Percentiles rank a stretch among this genome's conserved stretches.
phyloP scores from a whole-genome alignment of 2,797 vertebrate species.

The Danionella dracula region DNA sequence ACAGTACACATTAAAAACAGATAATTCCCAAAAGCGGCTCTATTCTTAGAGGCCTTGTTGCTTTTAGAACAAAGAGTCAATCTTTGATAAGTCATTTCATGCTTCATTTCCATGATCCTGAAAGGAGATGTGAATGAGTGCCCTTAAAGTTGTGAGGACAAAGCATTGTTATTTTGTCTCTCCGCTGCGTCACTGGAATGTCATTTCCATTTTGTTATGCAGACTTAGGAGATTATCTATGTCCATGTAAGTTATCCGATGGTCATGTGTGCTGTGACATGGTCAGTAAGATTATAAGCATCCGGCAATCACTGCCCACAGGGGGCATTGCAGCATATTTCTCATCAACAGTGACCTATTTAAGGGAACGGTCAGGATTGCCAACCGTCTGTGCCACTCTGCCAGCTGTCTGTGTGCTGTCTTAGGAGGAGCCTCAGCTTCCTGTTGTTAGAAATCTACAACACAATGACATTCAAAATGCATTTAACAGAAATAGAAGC shows the following conservation, averaged over 20 bases:
- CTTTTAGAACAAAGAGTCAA: constrained; percentile 65
- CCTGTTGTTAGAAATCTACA: neutral
- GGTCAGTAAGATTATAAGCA: constrained; percentile 22
- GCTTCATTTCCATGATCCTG: constrained; percentile 53
- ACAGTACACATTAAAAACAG: constrained; percentile 72
- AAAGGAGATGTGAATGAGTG: neutral
- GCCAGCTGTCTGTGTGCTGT: constrained; percentile 26
- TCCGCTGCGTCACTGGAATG: neutral
- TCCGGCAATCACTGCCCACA: constrained; percentile 23
- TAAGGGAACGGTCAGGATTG: constrained; percentile 27
- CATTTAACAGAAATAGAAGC: too few relatives aligned
- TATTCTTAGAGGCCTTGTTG: constrained; percentile 62
- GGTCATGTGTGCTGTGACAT: neutral
- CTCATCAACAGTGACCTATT: constrained; percentile 44
- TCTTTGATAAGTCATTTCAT: constrained; percentile 69
- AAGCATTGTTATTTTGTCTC: neutral
- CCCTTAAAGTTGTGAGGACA: neutral
- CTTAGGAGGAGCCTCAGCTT: neutral
- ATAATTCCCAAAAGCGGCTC: constrained; percentile 72
- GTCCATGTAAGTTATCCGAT: neutral
- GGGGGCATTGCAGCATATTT: constrained; percentile 24
- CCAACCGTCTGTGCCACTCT: constrained; percentile 32
- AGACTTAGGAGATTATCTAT: constrained; percentile 6
- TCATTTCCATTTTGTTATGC: constrained; percentile 13
- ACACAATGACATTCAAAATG: too few relatives aligned